Percentiles rank a stretch among this genome's conserved stretches.
phyloP scores from a whole-genome alignment of 2,888 invertebrate species.

The Lasioglossum pauxillum region DNA sequence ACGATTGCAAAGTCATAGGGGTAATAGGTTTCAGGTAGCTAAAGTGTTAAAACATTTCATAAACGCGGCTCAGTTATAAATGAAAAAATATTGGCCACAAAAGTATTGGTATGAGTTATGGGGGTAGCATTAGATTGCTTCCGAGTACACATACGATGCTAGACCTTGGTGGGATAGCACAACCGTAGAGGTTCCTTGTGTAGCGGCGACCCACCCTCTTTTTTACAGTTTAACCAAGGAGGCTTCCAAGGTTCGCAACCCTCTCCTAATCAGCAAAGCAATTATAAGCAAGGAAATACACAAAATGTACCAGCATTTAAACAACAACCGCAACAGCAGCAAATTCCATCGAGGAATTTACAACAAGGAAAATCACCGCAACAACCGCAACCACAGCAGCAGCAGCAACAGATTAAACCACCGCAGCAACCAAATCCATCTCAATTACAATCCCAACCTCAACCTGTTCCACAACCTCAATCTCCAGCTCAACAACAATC shows the following conservation, averaged over 20 bases:
- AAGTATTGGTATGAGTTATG: slow-evolving; percentile 80
- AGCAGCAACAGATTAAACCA: slow-evolving; percentile 60
- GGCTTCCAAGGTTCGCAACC: slow-evolving; percentile 75
- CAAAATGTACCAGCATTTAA: slow-evolving; percentile 72
- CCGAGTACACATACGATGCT: slow-evolving; percentile 80
- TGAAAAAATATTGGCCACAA: slow-evolving; percentile 71
- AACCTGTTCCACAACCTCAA: slow-evolving; percentile 28
- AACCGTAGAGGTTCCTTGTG: slow-evolving; percentile 85
- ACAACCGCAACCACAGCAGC: slow-evolving; percentile 59
- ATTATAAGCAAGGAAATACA: slow-evolving; percentile 74
- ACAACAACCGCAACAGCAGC: slow-evolving; percentile 49
- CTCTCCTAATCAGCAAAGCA: slow-evolving; percentile 72
- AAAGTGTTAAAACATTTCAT: slow-evolving; percentile 20
- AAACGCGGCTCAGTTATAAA: slow-evolving; percentile 75
- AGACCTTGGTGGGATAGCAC: slow-evolving; percentile 84
- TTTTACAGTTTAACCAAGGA: slow-evolving; percentile 82
- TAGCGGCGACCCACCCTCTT: slow-evolving; percentile 84
- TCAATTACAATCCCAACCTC: slow-evolving; percentile 67
- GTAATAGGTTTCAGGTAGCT: neutral
- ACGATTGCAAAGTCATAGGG: neutral
- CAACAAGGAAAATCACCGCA: slow-evolving; percentile 56
- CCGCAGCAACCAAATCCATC: slow-evolving; percentile 64
- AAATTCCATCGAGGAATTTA: slow-evolving; percentile 41
- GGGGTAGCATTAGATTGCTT: slow-evolving; percentile 81
- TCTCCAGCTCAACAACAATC: slow-evolving; percentile 55